Conservation (phyloP, 2,888 invertebrate genomes). For the Coleophora deauratella region DNA sequence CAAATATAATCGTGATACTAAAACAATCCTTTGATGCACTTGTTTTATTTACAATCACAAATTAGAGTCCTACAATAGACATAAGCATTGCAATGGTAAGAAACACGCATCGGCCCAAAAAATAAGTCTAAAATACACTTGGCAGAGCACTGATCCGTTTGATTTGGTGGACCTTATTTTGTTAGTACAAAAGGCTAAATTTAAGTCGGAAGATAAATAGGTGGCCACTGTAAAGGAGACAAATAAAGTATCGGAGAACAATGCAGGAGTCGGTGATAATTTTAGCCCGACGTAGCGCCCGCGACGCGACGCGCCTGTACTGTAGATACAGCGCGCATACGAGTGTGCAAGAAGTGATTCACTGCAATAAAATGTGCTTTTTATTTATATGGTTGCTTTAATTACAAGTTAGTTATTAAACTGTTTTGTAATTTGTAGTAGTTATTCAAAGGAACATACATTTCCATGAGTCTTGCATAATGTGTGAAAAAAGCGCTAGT, state of each 20-base stretch:
- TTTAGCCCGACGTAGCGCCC: slow-evolving; percentile 55
- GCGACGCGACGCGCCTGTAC: slow-evolving; percentile 39
- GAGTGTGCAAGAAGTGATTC: slow-evolving; percentile 4
- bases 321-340: slow-evolving; percentile 8
- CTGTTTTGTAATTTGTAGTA: slow-evolving; percentile 2
- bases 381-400: too few relatives aligned
- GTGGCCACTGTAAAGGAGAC: slow-evolving; percentile 23
- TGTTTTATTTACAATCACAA: slow-evolving; percentile 53
- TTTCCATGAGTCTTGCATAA: too few relatives aligned
- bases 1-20: too few relatives aligned
- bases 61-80: slow-evolving; percentile 42
- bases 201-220: background rate
- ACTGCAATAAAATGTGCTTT: too few relatives aligned
- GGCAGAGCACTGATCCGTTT: background rate
- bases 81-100: slow-evolving; percentile 48
- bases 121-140: slow-evolving; percentile 16
- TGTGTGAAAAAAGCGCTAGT: too few relatives aligned
- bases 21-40: slow-evolving; percentile 4
- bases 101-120: slow-evolving; percentile 56
- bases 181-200: background rate
- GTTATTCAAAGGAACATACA: too few relatives aligned
- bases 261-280: slow-evolving; percentile 67
- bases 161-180: background rate
- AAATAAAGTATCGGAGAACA: slow-evolving; percentile 71
- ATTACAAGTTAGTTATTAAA: too few relatives aligned